Conservation (phyloP, 2,888 invertebrate species). For the Beris chalybata region DNA sequence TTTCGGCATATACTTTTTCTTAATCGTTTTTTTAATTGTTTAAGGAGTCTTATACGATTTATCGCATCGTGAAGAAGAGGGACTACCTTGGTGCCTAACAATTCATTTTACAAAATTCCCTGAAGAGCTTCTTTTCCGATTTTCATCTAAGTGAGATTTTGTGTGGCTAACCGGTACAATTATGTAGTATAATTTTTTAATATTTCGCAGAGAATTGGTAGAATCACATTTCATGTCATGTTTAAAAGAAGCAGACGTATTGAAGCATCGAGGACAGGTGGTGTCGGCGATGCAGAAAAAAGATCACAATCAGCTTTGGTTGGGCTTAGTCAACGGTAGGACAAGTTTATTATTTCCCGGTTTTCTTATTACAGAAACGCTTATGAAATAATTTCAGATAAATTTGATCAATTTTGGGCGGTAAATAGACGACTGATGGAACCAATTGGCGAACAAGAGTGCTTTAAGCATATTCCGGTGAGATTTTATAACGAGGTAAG, state of each 20-base stretch:
- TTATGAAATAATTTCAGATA: constrained; percentile 65
- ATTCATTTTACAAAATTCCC: constrained; percentile 96
- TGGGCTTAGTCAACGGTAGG: constrained; percentile 87
- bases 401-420: constrained; percentile 99
- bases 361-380: background rate
- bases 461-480: constrained; percentile 88
- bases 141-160: constrained; percentile 72
- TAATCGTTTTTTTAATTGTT: constrained; percentile 8
- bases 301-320: constrained; percentile 96
- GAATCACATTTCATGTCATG: constrained; percentile 94
- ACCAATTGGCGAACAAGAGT: constrained; percentile 72
- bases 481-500: constrained; percentile 72
- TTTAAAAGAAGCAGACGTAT: constrained; percentile 96
- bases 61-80: constrained; percentile 66
- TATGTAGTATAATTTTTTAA: constrained; percentile 12
- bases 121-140: constrained; percentile 82
- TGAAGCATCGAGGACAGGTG: constrained; percentile 91
- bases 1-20: constrained; percentile 62
- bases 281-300: constrained; percentile 92
- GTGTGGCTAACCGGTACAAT: background rate
- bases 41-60: constrained; percentile 89
- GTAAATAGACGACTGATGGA: constrained; percentile 96
- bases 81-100: constrained; percentile 89
- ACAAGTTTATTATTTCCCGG: background rate
- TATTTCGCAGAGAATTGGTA: constrained; percentile 74